Evolutionary conservation across 2,888 invertebrate genomes (phyloP).

Genomic region (Leptinotarsa tumamoca): DNA sequence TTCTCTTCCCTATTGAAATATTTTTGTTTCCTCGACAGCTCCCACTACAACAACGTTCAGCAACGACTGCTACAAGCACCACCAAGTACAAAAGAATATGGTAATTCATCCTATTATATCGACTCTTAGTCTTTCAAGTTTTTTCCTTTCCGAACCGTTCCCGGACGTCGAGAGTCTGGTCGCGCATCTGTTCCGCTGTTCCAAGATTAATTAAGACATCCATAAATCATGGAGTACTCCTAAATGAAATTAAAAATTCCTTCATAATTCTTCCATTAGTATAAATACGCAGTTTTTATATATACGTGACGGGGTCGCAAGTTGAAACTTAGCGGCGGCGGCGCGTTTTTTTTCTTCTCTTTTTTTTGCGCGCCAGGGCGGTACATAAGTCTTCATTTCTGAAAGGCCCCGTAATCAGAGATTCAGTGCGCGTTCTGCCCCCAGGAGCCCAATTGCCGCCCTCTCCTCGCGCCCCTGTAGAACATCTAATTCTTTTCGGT

Average conservation of each 20-base stretch:
- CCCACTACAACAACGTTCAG: slow-evolving; percentile 7
- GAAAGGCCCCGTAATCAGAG: slow-evolving; percentile 50
- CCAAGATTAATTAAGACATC: slow-evolving; percentile 59
- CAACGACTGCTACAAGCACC: not conserved
- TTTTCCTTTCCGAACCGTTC: slow-evolving; percentile 25
- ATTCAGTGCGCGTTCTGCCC: slow-evolving; percentile 54
- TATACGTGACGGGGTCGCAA: slow-evolving; percentile 8
- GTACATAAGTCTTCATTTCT: slow-evolving; percentile 54
- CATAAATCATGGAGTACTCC: slow-evolving; percentile 60
- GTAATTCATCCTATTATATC: slow-evolving; percentile 43
- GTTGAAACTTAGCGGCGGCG: not conserved
- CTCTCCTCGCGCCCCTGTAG: slow-evolving; percentile 19
- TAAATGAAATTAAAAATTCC: slow-evolving; percentile 61
- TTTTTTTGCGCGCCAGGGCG: slow-evolving; percentile 13
- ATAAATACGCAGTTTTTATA: slow-evolving; percentile 48
- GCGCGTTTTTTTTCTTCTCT: slow-evolving; percentile 15
- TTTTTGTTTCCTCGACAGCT: not conserved
- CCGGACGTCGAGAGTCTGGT: slow-evolving; percentile 40
- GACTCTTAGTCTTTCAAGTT: slow-evolving; percentile 29
- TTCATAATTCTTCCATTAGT: slow-evolving; percentile 57
- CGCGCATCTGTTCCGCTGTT: slow-evolving; percentile 50
- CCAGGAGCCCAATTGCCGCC: slow-evolving; percentile 49
- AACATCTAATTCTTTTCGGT: slow-evolving; percentile 55
- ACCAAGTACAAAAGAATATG: slow-evolving; percentile 37
- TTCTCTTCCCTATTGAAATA: not conserved